Evolutionary conservation across 2,113 vertebrate genomes (phyloP).

Genomic region (human (Homo sapiens)): GRCh38 chr12:65310001-65310500

Average conservation of each 20-base stretch:
- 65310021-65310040: neutral
- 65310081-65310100: neutral
- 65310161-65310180: neutral
- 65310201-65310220: neutral
- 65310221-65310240: too few relatives aligned
- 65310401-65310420: neutral
- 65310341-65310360: neutral
- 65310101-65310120: slow-evolving; percentile 6
- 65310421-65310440: neutral
- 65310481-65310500: neutral
- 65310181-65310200: neutral
- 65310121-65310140: neutral
- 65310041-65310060: neutral
- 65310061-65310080: neutral
- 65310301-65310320: neutral
- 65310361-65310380: neutral
- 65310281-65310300: neutral
- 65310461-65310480: neutral
- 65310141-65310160: neutral
- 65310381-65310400: neutral
- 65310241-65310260: neutral
- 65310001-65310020: neutral
- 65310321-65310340: neutral
- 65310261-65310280: neutral
- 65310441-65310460: neutral